Conservation (phyloP, 2,797 vertebrate genomes). For the Momotus momota region DNA sequence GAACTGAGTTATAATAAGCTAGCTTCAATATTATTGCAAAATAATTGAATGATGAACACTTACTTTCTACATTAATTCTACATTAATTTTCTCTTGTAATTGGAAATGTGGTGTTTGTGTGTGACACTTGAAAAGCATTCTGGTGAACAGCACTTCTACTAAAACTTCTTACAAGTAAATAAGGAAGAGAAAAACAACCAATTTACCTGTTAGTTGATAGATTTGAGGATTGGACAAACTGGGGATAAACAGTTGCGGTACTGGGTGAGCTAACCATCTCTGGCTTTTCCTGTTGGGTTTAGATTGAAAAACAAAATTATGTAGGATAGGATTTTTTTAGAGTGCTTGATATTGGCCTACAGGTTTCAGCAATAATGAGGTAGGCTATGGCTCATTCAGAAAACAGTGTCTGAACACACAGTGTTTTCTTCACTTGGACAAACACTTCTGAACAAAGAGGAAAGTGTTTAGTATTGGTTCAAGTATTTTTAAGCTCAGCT, state of each 20-base stretch:
- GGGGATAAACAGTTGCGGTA: background rate
- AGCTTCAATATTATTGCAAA: background rate
- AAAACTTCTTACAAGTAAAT: background rate
- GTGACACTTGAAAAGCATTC: background rate
- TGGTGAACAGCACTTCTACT: background rate
- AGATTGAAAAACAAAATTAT: slow-evolving; percentile 35
- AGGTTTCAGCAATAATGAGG: background rate
- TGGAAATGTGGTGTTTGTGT: background rate
- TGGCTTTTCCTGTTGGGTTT: slow-evolving; percentile 56
- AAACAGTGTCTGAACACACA: background rate
- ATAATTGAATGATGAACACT: background rate
- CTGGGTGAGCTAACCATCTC: background rate
- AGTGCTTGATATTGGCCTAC: background rate
- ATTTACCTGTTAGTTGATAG: slow-evolving; percentile 47
- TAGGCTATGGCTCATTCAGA: background rate
- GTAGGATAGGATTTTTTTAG: background rate
- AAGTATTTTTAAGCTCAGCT: slow-evolving; percentile 34
- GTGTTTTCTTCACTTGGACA: slow-evolving; percentile 24
- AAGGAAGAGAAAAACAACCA: background rate
- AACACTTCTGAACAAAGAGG: slow-evolving; percentile 24
- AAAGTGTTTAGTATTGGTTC: slow-evolving; percentile 1
- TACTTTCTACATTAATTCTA: background rate
- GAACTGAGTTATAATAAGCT: background rate
- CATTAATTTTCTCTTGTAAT: background rate
- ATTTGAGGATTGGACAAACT: background rate